phyloP scores from a whole-genome alignment of 2,797 vertebrate species.

The Alca torda region DNA sequence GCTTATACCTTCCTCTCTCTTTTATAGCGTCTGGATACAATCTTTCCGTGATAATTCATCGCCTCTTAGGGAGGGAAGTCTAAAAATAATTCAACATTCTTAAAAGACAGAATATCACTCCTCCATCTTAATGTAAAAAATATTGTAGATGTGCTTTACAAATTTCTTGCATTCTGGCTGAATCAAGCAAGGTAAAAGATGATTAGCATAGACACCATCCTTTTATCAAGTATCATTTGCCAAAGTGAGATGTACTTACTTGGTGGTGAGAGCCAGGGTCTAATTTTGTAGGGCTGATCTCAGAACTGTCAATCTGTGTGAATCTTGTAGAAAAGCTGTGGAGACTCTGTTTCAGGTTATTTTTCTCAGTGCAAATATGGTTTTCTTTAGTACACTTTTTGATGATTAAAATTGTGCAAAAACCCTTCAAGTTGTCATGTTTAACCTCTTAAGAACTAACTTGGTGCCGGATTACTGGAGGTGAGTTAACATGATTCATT shows the following conservation, averaged over 20 bases:
- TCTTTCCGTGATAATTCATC: neutral
- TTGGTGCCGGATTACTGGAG: neutral
- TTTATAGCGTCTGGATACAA: neutral
- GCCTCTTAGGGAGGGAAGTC: neutral
- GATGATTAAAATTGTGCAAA: neutral
- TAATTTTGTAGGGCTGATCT: slow-evolving; percentile 18
- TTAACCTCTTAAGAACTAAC: neutral
- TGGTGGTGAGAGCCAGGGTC: neutral
- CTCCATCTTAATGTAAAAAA: neutral
- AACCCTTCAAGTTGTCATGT: neutral
- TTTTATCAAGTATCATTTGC: neutral
- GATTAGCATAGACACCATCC: neutral
- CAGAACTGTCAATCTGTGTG: neutral
- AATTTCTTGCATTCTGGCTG: neutral
- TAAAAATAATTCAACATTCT: neutral
- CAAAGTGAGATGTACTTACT: neutral
- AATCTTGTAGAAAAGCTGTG: neutral
- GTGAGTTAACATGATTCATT: neutral
- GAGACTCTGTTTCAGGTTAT: neutral
- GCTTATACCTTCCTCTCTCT: neutral
- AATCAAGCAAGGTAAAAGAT: neutral
- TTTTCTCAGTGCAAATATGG: neutral
- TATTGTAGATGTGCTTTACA: neutral
- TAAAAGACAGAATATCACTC: neutral
- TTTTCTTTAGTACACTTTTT: neutral